Base-by-base conservation (phyloP, 2,113 vertebrate species). In the Axis porcinus region DNA sequence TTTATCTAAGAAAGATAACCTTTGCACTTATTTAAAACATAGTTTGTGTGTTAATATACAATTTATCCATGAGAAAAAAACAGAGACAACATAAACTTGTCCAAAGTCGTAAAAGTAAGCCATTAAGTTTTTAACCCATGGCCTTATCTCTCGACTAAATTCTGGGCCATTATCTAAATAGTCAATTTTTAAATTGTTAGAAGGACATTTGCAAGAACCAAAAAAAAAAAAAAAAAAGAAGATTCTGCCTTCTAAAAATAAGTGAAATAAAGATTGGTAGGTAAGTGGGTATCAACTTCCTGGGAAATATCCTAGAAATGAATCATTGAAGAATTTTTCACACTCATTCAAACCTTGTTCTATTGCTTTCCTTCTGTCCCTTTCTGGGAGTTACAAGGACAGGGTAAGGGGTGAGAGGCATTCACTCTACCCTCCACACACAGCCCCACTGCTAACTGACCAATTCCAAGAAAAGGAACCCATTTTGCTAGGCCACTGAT, bases 11-110 rank as follows among this genome's bases (percentile, higher is more conserved):
- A 7, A 96, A 97, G 9, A 62, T 76, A 92, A 60, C 2, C 45
- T 84, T 96, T 28, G 79, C 57, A 14, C 88, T 85, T 55, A 64
- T 57, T 96, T 62, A 76, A 97, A 97, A 85, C 50, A 92, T 8
- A 81, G 19, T 62, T 79, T 28, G 25, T 23, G 5, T 87, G 74
- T 57, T 81, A 91, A 52, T 52, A 74, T 36, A 78, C 47, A 96
- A 70, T 93, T 70, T 64, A 47, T 27, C 36, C 55, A 50, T 60
- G 9, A 84, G 45, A 58, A 47, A 92, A 23, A 67, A 60, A 45
- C 2, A 89, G 3, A 94, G 30, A 89, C 45, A 33, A 16, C 14
- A 52, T 64, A 86, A 86, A 64, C 70, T 40, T 81, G 88, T 55
- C n/a, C 43, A 96, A 89, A 4, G 15, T 90, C n/a, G 88, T 76